Percentiles rank a stretch among this genome's conserved stretches.
Evolutionary conservation across 2,113 vertebrate species (phyloP).

Genomic region (Anseranas semipalmata): DNA sequence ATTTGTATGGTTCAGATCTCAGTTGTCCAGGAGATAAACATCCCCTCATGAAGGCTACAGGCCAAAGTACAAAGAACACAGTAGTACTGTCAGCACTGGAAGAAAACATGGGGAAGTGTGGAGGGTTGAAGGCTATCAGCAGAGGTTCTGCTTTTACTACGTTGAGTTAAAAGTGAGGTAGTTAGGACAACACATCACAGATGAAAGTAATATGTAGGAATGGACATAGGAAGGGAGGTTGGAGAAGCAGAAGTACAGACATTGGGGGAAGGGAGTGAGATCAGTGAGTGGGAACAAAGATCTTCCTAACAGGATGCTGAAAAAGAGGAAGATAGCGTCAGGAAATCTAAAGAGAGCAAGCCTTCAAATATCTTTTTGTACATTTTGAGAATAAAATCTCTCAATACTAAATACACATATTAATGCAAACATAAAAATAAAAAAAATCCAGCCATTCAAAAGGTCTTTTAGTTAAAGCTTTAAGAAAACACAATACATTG

Average conservation of each 20-base stretch:
- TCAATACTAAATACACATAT: not conserved
- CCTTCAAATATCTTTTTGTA: not conserved
- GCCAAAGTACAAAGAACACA: not conserved
- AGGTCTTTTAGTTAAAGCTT: not conserved
- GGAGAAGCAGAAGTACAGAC: not conserved
- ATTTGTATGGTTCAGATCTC: not conserved
- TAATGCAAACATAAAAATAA: not conserved
- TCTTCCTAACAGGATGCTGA: not conserved
- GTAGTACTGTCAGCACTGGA: not conserved
- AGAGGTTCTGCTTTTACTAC: not conserved
- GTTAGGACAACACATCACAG: not conserved
- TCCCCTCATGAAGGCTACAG: not conserved
- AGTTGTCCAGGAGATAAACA: not conserved
- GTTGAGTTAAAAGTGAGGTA: not conserved
- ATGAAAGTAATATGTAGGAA: not conserved
- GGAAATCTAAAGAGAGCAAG: not conserved
- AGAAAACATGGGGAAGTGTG: not conserved
- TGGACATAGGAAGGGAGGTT: not conserved
- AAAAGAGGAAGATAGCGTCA: not conserved
- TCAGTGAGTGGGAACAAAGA: not conserved
- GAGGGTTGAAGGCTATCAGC: not conserved
- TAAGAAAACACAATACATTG: not conserved
- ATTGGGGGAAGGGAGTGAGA: not conserved
- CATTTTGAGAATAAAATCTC: slow-evolving; percentile 4
- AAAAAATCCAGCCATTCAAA: not conserved